A percentile compares a stretch with the other conserved stretches of the same genome.
phyloP scores from a whole-genome alignment of 2,888 invertebrate genomes.

The Saturnia japonica region DNA sequence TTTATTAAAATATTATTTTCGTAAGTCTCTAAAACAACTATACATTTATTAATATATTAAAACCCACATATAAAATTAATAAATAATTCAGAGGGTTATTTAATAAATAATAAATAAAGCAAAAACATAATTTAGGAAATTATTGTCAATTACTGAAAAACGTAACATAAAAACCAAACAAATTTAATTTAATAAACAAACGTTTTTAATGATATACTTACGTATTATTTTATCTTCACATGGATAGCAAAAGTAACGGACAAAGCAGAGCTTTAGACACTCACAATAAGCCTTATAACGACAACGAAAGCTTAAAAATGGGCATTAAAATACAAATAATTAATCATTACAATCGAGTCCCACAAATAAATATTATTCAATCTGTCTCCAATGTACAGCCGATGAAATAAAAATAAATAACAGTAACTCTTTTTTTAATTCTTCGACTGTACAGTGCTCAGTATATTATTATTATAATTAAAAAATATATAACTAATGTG shows the following conservation, averaged over 20 bases:
- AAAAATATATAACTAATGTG: not conserved
- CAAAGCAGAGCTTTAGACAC: constrained; percentile 55
- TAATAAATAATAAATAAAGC: not conserved
- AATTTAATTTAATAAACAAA: not conserved
- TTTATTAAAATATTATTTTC: not conserved
- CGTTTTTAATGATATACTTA: constrained; percentile 43
- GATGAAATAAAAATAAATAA: constrained; percentile 21
- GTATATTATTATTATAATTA: not conserved
- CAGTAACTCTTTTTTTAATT: not conserved
- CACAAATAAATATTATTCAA: constrained; percentile 11
- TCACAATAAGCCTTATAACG: constrained; percentile 62
- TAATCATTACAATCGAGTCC: constrained; percentile 12
- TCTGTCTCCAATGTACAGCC: constrained; percentile 18
- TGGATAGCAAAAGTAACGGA: constrained; percentile 58
- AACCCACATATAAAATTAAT: too few species aligned
- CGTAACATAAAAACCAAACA: constrained; percentile 4
- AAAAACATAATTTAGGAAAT: not conserved
- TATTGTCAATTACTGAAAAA: not conserved
- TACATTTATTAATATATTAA: not conserved
- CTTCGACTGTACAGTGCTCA: constrained; percentile 3
- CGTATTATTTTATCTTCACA: constrained; percentile 50
- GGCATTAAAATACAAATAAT: constrained; percentile 53
- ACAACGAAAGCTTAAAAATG: constrained; percentile 71
- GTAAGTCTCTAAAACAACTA: constrained; percentile 17
- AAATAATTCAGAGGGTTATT: too few species aligned